Evolutionary conservation across 2,797 vertebrate species (phyloP).

Genomic region (Taeniopygia guttata): DNA sequence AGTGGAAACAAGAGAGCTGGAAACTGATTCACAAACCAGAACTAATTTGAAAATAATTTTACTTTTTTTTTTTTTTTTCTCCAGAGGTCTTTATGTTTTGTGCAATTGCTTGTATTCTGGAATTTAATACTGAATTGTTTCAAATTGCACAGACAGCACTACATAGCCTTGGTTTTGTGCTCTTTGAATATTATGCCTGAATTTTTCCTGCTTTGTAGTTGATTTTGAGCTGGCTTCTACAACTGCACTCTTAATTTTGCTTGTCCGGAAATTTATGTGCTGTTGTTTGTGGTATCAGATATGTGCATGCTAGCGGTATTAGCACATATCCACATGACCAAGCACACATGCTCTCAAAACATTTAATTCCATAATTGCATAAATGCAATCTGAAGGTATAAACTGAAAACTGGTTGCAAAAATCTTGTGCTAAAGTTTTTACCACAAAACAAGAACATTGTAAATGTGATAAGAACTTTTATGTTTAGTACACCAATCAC

Average conservation of each 20-base stretch:
- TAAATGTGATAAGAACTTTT: background rate
- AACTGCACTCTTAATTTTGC: background rate
- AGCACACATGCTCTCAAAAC: background rate
- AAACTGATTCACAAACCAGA: conserved; percentile 40
- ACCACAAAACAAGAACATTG: background rate
- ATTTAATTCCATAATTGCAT: background rate
- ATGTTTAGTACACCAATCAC: fast-evolving
- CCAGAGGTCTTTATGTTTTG: background rate
- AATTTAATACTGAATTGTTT: conserved; percentile 29
- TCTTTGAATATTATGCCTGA: background rate
- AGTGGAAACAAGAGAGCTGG: conserved; percentile 10
- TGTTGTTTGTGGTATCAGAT: background rate
- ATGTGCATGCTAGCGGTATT: background rate
- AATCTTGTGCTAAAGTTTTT: background rate
- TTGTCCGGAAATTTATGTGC: background rate
- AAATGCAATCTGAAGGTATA: background rate
- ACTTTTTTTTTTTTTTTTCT: background rate
- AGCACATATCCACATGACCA: background rate
- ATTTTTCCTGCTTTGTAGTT: background rate
- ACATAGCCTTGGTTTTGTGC: background rate
- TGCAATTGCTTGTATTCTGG: background rate
- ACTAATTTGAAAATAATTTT: conserved; percentile 25
- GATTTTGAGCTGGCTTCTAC: background rate
- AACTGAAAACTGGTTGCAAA: background rate
- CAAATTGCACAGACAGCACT: background rate